Conservation (phyloP, 1,140 invertebrate species). For the Kradibia gibbosae region DNA sequence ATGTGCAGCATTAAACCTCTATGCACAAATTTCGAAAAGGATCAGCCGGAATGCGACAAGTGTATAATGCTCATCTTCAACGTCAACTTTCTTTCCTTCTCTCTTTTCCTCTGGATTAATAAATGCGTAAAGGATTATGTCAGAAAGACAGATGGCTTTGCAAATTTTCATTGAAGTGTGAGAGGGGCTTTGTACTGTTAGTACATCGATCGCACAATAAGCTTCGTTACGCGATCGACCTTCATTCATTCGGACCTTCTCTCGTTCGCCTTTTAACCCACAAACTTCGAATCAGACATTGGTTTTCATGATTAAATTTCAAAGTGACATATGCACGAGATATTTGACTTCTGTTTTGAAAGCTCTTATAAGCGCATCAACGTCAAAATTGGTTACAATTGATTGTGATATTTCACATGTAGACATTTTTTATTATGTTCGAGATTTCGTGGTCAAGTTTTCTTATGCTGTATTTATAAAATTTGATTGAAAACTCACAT, state of each 20-base stretch:
- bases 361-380: too few relatives aligned
- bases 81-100: too few relatives aligned
- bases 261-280: not conserved
- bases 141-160: slow-evolving; percentile 9
- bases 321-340: not conserved
- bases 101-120: too few relatives aligned
- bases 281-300: slow-evolving; percentile 29
- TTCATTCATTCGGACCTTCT: slow-evolving; percentile 6
- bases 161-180: slow-evolving; percentile 40
- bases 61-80: not conserved
- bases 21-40: not conserved
- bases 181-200: slow-evolving; percentile 30
- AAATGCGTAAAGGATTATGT: too few relatives aligned
- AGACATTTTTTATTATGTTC: too few relatives aligned
- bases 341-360: too few relatives aligned
- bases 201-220: not conserved
- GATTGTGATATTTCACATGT: too few relatives aligned
- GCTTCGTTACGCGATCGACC: slow-evolving; percentile 7
- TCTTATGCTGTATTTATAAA: too few relatives aligned
- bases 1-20: not conserved
- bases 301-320: not conserved
- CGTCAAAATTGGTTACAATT: too few relatives aligned
- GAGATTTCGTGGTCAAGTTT: too few relatives aligned
- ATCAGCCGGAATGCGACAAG: not conserved
- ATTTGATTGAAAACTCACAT: too few relatives aligned